Evolutionary conservation across 2,113 vertebrate species (phyloP), one percentile per base, ranked within the genome.

Genomic region (Marmota monax): DNA sequence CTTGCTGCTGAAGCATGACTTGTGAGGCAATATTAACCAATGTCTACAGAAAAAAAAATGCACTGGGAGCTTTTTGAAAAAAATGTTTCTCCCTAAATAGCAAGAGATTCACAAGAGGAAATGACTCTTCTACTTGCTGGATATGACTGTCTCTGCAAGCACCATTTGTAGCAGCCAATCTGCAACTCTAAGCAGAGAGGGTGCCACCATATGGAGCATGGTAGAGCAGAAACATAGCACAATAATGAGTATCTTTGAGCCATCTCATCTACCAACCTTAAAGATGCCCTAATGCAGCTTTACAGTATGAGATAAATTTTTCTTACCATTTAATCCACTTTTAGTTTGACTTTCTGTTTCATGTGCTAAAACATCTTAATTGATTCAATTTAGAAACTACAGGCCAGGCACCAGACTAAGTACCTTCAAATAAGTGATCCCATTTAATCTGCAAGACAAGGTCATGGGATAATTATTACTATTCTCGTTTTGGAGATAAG

Each of bases 401-500:
- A 89, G 70, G 56, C 48, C 61, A 90, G 74, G 32, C 85, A 92
- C 63, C 67, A 94, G 73, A 92, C n/a, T 92, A 92, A 96, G 25
- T 34, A 79, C 32, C 32, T 96, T 90, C 88, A 90, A 88, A 88
- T 80, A 92, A 92, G 53, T 67, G 76, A 90, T 90, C n/a, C 8
- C 14, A 94, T 90, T 96, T 95, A 95, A 83, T 90, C 56, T 84
- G 18, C 0, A 76, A 88, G 84, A 79, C 56, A 95, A 79, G 73
- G 61, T n/a, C 85, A 84, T 45, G 18, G 42, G 12, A 88, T 96
- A 97, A 96, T 96, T 94, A 96, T 79, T 83, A 27, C 22, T 82
- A 34, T 88, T 73, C 18, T 88, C 69, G 88, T 78, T 97, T 91
- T 77, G 65, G 96, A 92, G 58, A 95, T 77, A 88, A 96, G 74